Evolutionary conservation across 2,797 vertebrate genomes (phyloP).

Genomic region (Caiman crocodilus): DNA sequence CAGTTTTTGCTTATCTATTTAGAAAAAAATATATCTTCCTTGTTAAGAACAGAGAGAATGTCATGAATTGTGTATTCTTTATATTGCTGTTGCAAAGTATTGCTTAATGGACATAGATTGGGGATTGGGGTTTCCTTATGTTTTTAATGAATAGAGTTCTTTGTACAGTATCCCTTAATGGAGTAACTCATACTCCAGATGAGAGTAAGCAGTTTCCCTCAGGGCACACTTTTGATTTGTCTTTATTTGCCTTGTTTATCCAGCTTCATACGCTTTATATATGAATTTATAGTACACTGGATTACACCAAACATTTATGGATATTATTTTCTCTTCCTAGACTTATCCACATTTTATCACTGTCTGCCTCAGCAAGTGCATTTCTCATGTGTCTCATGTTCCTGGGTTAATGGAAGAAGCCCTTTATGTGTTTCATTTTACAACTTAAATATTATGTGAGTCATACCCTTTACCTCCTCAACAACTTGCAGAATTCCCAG

Average conservation of each 20-base stretch:
- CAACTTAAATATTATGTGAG: background rate
- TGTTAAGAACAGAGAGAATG: background rate
- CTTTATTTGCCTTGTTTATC: slow-evolving; percentile 5
- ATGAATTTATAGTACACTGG: background rate
- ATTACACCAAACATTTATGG: slow-evolving; percentile 2
- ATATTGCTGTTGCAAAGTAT: background rate
- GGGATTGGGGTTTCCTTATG: background rate
- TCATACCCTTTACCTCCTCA: background rate
- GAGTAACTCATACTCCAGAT: slow-evolving; percentile 20
- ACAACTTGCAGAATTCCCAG: background rate
- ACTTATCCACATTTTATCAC: slow-evolving; percentile 15
- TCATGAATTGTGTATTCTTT: background rate
- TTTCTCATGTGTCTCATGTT: background rate
- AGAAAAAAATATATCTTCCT: background rate
- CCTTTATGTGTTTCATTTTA: slow-evolving; percentile 51
- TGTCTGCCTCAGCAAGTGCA: background rate
- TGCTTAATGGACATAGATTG: background rate
- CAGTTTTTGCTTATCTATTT: background rate
- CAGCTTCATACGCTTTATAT: slow-evolving; percentile 7
- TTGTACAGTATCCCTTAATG: background rate
- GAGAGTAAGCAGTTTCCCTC: slow-evolving; percentile 35
- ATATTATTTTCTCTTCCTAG: slow-evolving; percentile 3
- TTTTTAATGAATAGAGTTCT: background rate
- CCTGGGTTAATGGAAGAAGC: slow-evolving; percentile 43
- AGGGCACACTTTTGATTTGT: background rate